Evolutionary conservation across 1,140 invertebrate genomes (phyloP).

Genomic region (Pteromalus puparum): DNA sequence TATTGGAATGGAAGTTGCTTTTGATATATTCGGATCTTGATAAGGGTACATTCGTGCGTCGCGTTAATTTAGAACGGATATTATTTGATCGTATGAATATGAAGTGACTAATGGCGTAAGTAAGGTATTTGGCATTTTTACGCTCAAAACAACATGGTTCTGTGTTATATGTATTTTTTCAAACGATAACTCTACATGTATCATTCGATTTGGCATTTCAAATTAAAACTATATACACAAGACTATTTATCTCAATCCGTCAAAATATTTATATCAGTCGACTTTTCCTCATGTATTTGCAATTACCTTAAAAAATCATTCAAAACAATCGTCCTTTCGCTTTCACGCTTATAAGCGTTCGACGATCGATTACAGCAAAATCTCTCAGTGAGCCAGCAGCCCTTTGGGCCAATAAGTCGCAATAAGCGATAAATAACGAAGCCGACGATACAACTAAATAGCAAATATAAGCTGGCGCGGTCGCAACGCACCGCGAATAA

Average conservation of each 20-base stretch:
- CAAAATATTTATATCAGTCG: not conserved
- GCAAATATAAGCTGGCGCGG: not conserved
- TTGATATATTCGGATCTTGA: slow-evolving; percentile 9
- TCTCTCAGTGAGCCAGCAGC: not conserved
- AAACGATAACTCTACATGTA: not conserved
- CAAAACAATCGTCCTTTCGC: slow-evolving; percentile 23
- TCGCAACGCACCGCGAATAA: slow-evolving; percentile 2
- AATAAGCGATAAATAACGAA: slow-evolving; percentile 33
- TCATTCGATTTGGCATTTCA: not conserved
- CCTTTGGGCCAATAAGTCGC: not conserved
- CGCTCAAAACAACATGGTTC: no score
- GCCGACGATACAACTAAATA: slow-evolving; percentile 29
- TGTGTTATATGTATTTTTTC: no score
- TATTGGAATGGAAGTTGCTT: not conserved
- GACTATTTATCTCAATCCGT: not conserved
- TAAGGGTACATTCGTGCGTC: not conserved
- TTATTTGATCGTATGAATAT: not conserved
- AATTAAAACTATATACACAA: no score
- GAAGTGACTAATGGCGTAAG: not conserved
- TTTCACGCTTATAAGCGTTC: slow-evolving; percentile 3
- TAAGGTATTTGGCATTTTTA: not conserved
- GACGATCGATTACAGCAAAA: not conserved
- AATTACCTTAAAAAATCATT: no score
- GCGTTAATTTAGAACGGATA: not conserved
- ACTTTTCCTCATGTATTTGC: no score